Percentiles rank a stretch among this genome's conserved stretches.
These are phyloP conservation scores for Folsomia manolachei DNA, from an alignment of 2,888 invertebrate genomes.

Conservation along the genomic window DNA sequence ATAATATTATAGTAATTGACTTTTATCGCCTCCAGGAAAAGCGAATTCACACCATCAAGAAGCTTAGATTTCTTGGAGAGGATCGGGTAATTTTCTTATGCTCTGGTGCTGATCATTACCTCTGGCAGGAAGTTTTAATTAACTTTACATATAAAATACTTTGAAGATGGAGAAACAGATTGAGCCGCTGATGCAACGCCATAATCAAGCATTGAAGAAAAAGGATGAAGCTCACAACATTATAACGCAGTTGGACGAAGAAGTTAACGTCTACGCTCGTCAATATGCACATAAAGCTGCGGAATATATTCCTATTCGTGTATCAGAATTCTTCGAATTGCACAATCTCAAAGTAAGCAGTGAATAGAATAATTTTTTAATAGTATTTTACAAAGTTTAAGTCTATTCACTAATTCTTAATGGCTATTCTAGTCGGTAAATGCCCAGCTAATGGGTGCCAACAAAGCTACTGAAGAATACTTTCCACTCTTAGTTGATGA, in stretches of 20 bases:
- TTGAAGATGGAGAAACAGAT: neutral
- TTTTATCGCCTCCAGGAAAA: no score
- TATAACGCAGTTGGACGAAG: neutral
- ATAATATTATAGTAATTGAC: no score
- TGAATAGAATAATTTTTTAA: neutral
- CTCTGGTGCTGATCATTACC: no score
- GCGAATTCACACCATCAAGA: no score
- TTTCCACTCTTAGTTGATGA: slow-evolving; percentile 9
- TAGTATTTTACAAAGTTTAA: neutral
- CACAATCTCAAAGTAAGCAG: slow-evolving; percentile 27
- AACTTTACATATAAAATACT: slow-evolving; percentile 4
- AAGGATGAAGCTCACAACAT: neutral
- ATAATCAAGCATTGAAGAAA: neutral
- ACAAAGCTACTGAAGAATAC: neutral
- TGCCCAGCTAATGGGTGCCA: no score
- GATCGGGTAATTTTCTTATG: no score
- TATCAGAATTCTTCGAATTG: slow-evolving; percentile 18
- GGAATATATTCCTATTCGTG: slow-evolving; percentile 7
- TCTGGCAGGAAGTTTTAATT: no score
- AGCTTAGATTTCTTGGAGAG: no score
- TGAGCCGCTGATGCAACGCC: neutral
- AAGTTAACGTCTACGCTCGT: neutral
- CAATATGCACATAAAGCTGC: neutral
- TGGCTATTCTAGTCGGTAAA: no score
- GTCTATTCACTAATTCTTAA: no score